A percentile compares a stretch with the other conserved stretches of the same genome.
phyloP scores from a whole-genome alignment of 1,140 invertebrate genomes.

The Helicoverpa armigera region DNA sequence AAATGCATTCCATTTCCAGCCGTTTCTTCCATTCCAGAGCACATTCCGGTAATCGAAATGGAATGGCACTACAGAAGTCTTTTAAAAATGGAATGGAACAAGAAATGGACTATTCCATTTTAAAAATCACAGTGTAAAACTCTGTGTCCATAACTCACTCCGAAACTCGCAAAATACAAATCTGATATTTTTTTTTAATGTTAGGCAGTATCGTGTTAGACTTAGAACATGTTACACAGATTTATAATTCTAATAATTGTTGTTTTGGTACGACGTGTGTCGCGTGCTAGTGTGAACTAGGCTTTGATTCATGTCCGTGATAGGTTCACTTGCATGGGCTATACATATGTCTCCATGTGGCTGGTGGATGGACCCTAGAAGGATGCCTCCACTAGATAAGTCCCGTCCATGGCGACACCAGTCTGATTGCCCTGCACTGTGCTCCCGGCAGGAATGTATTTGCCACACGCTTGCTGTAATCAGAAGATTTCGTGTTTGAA shows the following conservation, averaged over 20 bases:
- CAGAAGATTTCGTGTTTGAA: slow-evolving; percentile 52
- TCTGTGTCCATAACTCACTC: slow-evolving; percentile 44
- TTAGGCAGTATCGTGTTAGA: slow-evolving; percentile 84
- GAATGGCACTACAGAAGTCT: slow-evolving; percentile 52
- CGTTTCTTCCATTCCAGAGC: slow-evolving; percentile 46
- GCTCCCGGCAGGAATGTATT: slow-evolving; percentile 93
- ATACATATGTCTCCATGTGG: slow-evolving; percentile 80
- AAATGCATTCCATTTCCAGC: slow-evolving; percentile 50
- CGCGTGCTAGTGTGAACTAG: slow-evolving; percentile 37
- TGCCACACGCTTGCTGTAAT: slow-evolving; percentile 92
- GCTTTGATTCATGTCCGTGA: slow-evolving; percentile 31
- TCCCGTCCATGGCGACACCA: slow-evolving; percentile 92
- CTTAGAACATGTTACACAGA: slow-evolving; percentile 69
- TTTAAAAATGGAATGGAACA: slow-evolving; percentile 54
- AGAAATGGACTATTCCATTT: slow-evolving; percentile 55
- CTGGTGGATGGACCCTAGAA: slow-evolving; percentile 88
- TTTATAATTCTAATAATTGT: slow-evolving; percentile 78
- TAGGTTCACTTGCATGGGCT: slow-evolving; percentile 44
- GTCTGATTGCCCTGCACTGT: slow-evolving; percentile 92
- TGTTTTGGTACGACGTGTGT: slow-evolving; percentile 34
- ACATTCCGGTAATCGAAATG: slow-evolving; percentile 46
- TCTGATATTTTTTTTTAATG: slow-evolving; percentile 70
- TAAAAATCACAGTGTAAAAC: slow-evolving; percentile 48
- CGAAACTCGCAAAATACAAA: slow-evolving; percentile 57
- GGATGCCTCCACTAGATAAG: slow-evolving; percentile 93